phyloP scores from a whole-genome alignment of 2,113 vertebrate species.

The Hypanus sabinus region DNA sequence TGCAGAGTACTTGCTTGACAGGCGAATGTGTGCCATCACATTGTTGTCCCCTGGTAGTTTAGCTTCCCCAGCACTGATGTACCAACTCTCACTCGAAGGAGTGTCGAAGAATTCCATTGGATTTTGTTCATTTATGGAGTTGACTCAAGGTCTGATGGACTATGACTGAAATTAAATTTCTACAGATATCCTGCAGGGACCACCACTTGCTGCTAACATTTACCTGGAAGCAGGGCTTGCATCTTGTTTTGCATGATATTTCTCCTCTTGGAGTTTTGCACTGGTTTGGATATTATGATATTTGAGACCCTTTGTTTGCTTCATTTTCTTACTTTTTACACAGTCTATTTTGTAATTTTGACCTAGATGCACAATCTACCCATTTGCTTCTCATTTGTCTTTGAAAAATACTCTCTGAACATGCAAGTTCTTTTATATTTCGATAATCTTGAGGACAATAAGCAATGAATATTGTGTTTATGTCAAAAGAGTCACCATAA shows the following conservation, averaged over 20 bases:
- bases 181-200: not conserved
- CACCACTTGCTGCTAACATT: not conserved
- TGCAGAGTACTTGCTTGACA: not conserved
- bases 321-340: not conserved
- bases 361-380: not conserved
- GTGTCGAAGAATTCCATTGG: not conserved
- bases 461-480: not conserved
- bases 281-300: not conserved
- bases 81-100: not conserved
- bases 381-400: not conserved
- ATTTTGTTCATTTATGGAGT: not conserved
- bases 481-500: not conserved
- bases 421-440: not conserved
- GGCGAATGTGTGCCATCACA: not conserved
- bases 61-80: not conserved
- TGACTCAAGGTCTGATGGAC: not conserved
- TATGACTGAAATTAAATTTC: not conserved
- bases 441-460: not conserved
- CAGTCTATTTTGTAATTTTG: not conserved
- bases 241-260: not conserved
- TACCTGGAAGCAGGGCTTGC: not conserved
- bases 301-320: not conserved
- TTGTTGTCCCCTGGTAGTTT: not conserved
- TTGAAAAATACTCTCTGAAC: not conserved
- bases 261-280: not conserved